Conservation (phyloP, 2,888 invertebrate genomes). For the Agonopterix alstromeriana region DNA sequence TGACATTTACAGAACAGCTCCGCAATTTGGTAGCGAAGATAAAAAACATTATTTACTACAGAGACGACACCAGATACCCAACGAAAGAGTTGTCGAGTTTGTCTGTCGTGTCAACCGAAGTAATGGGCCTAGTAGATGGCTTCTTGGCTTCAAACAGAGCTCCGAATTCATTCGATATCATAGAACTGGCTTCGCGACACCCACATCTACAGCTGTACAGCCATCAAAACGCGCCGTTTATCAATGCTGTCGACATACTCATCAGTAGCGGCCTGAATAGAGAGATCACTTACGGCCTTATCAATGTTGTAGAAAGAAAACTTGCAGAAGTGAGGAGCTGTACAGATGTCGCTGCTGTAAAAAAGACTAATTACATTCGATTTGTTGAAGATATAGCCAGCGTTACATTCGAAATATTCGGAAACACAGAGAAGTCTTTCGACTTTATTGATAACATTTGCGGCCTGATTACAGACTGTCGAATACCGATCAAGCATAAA, state of each 20-base stretch:
- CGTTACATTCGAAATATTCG: slow-evolving; percentile 68
- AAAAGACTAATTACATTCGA: slow-evolving; percentile 64
- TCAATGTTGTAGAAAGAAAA: slow-evolving; percentile 69
- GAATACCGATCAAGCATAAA: slow-evolving; percentile 66
- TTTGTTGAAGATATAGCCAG: slow-evolving; percentile 70
- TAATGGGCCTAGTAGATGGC: slow-evolving; percentile 78
- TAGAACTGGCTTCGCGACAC: slow-evolving; percentile 59
- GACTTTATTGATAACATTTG: slow-evolving; percentile 63
- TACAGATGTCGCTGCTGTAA: slow-evolving; percentile 58
- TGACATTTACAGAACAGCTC: slow-evolving; percentile 82
- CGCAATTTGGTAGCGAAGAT: slow-evolving; percentile 69
- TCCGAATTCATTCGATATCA: slow-evolving; percentile 66
- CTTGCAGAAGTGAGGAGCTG: slow-evolving; percentile 61
- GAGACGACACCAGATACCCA: slow-evolving; percentile 57
- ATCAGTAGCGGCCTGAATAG: slow-evolving; percentile 67
- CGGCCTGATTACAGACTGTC: slow-evolving; percentile 58
- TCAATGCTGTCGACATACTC: slow-evolving; percentile 67
- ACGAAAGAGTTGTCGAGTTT: slow-evolving; percentile 75
- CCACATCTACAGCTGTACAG: slow-evolving; percentile 67
- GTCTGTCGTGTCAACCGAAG: slow-evolving; percentile 77
- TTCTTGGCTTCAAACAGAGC: slow-evolving; percentile 70
- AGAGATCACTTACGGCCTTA: slow-evolving; percentile 68
- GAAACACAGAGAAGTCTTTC: slow-evolving; percentile 63
- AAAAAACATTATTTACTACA: slow-evolving; percentile 65
- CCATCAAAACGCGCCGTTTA: slow-evolving; percentile 67